Evolutionary conservation across 2,888 invertebrate genomes (phyloP), one percentile per base, ranked within the genome.

Genomic region (Lordiphosa andalusiaca): DNA sequence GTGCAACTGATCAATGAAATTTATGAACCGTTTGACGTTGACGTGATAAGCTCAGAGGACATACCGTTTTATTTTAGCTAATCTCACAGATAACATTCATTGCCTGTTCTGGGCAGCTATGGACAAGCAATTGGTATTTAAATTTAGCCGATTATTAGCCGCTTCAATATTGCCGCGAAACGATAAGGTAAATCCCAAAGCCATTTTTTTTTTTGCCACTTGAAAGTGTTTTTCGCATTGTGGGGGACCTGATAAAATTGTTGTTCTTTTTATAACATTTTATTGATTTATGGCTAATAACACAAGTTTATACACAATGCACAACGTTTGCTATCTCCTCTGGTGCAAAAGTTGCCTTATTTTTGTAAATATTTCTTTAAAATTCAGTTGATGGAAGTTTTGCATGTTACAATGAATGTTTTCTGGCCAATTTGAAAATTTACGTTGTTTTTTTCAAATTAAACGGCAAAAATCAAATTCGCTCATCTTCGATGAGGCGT

Each of bases 231-330:
- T 52, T 25, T 30, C 30, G 10, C 10, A 48, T 58, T 39, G 47
- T 23, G 44, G 84, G 73, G 81, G 69, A 60, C 58, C 30, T 39
- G 59, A 69, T 78, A 74, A 39, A 33, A 44, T 12, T 36, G 9
- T 10, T 38, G n/a, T 35, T 64, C 13, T 73, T 73, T 64, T 58
- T 52, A 50, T 55, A 37, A n/a, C 30, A 21, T 6, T 59, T 76
- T 81, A 84, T 76, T 80, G 64, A 65, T 67, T 83, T 75, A 69
- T 84, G 39, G n/a, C 13, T 2, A 16, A 16, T 25, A 6, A 19
- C 16, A 16, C 16, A 16, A 16, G 16, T 16, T 16, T 16, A 16
- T 16, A 1, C 16, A 16, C 16, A 16, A 16, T 16, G 16, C 16
- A 16, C 16, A 16, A 16, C 16, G 16, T 16, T 16, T 16, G 16